These are phyloP conservation scores for Sinotaia quadrata DNA, from an alignment of 2,888 invertebrate species.

Conservation along the genomic window DNA sequence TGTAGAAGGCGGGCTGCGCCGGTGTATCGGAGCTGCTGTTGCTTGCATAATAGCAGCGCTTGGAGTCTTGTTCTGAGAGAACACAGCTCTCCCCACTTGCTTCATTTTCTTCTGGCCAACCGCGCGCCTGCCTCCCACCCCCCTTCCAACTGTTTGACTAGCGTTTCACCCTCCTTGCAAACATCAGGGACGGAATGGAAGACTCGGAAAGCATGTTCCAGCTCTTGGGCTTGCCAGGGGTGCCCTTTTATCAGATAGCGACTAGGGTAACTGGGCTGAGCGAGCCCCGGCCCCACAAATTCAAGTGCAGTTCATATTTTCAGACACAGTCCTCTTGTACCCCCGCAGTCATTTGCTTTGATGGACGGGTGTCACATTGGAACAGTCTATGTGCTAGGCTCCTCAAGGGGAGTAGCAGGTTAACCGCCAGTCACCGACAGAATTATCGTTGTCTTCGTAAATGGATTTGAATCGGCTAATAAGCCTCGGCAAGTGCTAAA, in stretches of 20 bases:
- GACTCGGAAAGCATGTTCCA: conserved; percentile 8
- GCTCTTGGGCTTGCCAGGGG: conserved; percentile 14
- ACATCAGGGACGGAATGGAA: conserved; percentile 8
- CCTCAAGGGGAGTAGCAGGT: conserved; percentile 32
- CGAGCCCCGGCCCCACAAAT: conserved; percentile 38
- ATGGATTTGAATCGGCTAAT: conserved; percentile 3
- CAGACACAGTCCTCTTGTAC: conserved; percentile 47
- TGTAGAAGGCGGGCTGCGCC: too few relatives aligned
- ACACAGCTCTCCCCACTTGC: neutral
- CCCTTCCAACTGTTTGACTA: neutral
- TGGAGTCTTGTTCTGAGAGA: neutral
- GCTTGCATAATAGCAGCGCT: neutral
- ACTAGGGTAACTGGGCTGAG: conserved; percentile 26
- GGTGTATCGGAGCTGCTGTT: too few relatives aligned
- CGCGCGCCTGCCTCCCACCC: neutral
- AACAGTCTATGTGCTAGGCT: conserved; percentile 44
- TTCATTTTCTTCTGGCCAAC: neutral
- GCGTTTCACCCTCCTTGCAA: conserved; percentile 13
- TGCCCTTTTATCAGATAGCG: conserved; percentile 32
- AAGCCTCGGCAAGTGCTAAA: neutral
- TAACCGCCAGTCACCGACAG: neutral
- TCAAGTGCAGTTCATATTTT: conserved; percentile 46
- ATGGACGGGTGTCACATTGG: conserved; percentile 69
- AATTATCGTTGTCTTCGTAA: too few relatives aligned
- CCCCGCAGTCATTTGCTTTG: conserved; percentile 64